Evolutionary conservation across 2,113 vertebrate species (phyloP).

Genomic region (Proterorhinus semilunaris): DNA sequence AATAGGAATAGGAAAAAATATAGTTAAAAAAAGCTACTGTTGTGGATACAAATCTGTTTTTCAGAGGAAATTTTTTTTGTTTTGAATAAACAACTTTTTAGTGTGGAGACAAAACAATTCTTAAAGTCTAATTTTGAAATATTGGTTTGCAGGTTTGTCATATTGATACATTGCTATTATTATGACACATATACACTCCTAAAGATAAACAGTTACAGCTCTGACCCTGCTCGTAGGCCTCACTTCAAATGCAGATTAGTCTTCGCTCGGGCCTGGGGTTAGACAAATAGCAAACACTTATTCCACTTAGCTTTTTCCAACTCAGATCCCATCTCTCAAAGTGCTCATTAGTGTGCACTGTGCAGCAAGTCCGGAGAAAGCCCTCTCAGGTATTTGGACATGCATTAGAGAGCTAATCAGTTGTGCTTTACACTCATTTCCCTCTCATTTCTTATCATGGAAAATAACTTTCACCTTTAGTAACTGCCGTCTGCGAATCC

Average conservation of each 20-base stretch:
- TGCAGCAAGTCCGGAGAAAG: conserved; percentile 1
- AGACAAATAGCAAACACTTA: conserved; percentile 8
- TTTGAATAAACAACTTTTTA: too few relatives aligned
- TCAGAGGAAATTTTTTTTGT: too few relatives aligned
- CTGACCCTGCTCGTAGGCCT: conserved; percentile 8
- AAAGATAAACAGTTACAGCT: conserved; percentile 20
- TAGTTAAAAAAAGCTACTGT: too few relatives aligned
- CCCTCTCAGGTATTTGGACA: conserved; percentile 11
- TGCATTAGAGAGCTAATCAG: conserved; percentile 8
- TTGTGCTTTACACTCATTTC: conserved; percentile 14
- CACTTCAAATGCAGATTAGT: conserved; percentile 23
- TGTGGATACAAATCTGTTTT: too few relatives aligned
- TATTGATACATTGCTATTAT: too few relatives aligned
- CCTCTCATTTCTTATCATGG: conserved; percentile 7
- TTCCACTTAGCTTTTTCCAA: conserved; percentile 22
- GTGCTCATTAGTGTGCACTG: conserved; percentile 4
- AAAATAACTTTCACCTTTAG: conserved; percentile 6
- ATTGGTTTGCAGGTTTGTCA: too few relatives aligned
- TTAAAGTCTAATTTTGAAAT: too few relatives aligned
- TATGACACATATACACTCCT: too few relatives aligned
- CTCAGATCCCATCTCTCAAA: conserved; percentile 8
- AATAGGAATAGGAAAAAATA: too few relatives aligned
- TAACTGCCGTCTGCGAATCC: conserved; percentile 3
- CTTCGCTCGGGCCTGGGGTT: conserved; percentile 1
- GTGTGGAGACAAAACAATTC: too few relatives aligned